Evolutionary conservation across 2,797 vertebrate species (phyloP), one percentile per base, ranked within the genome.

Genomic region (Acanthis flammea): DNA sequence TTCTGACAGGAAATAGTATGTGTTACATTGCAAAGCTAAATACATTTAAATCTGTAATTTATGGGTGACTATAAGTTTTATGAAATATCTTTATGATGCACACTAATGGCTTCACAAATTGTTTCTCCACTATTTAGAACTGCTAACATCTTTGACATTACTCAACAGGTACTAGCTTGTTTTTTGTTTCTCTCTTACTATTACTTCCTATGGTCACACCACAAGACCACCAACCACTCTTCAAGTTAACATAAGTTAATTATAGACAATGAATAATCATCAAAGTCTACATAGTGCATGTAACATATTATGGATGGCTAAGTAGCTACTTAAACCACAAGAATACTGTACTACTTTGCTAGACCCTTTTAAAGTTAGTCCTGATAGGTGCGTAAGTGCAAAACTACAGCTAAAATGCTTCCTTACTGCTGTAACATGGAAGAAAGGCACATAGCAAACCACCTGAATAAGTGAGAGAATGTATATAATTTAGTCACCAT

Each of bases 31-130:
- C 53, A 85, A 65, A 41, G 31, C 76, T 47, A 70, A 73, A 62
- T 30, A 81, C 19, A 61, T 9, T 5, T 17, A 30, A 31, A 45
- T 57, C 45, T 90, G 45, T 23, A 21, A 18, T 47, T 78, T 78
- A 68, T 12, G 33, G 15, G 27, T 71, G 60, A 78, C 42, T 73
- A 0, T 47, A 93, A 71, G 47, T 94, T 93, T 91, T 83, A 92
- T 33, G 25, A 94, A 94, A 54, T 60, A 31, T 37, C 51, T 91
- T 63, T 33, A 57, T 30, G 37, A 62, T 88, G 14, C 31, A 72
- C 35, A 76, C 35, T 79, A 90, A 90, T 37, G 25, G 55, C 57
- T 92, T 94, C 73, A 96, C 10, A 91, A 94, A 91, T 94, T 73
- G 76, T 70, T 88, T 80, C 48, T 94, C 65, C 35, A 55, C 71